Conservation (phyloP, 2,113 vertebrate species). For the Alligator sinensis region DNA sequence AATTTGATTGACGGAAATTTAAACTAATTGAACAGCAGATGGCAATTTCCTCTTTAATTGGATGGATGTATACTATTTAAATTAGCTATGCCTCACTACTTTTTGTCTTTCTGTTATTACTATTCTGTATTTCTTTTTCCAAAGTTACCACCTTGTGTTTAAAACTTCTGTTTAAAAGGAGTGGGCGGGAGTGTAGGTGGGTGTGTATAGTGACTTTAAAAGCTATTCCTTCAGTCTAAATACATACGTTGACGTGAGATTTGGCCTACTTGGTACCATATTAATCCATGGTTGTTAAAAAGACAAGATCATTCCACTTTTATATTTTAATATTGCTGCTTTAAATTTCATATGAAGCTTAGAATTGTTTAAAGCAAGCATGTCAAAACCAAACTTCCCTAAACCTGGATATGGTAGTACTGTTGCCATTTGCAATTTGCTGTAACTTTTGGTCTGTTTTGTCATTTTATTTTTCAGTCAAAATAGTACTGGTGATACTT, state of each 20-base stretch:
- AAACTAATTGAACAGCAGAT: no score
- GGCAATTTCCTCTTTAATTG: neutral
- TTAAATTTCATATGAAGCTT: neutral
- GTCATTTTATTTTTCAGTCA: neutral
- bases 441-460: neutral
- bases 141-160: neutral
- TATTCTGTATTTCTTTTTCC: neutral
- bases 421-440: neutral
- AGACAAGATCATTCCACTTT: neutral
- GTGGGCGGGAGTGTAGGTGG: no score
- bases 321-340: neutral
- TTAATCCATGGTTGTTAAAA: neutral
- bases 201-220: no score
- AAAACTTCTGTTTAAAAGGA: neutral
- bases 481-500: no score
- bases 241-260: neutral
- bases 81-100: neutral
- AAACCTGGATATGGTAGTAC: neutral
- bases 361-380: neutral
- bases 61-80: neutral
- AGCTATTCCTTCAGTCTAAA: no score
- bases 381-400: neutral
- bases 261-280: neutral
- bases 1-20: no score
- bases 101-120: neutral